Conservation (phyloP, 2,888 invertebrate species). For the Gryllus longicercus region DNA sequence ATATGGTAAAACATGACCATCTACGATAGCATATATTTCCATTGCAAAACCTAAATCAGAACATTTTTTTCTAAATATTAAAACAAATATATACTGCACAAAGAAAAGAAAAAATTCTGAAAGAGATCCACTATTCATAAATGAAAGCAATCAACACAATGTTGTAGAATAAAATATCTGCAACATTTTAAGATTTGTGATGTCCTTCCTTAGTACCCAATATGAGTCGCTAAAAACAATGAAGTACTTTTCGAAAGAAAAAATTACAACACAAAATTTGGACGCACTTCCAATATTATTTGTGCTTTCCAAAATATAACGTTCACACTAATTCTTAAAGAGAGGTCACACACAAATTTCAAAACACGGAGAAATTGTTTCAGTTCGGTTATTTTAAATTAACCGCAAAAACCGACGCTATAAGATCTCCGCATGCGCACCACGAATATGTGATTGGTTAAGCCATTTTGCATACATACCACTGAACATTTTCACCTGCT, state of each 20-base stretch:
- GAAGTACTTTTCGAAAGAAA: too few species aligned
- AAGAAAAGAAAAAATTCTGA: conserved; percentile 26
- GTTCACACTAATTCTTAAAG: too few species aligned
- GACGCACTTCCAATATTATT: too few species aligned
- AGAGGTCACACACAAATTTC: too few species aligned
- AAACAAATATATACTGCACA: conserved; percentile 7
- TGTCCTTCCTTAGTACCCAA: too few species aligned
- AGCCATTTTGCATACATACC: conserved; percentile 56
- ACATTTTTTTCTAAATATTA: not conserved
- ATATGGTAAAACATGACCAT: conserved; percentile 81
- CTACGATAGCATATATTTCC: conserved; percentile 85
- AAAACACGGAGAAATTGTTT: not conserved
- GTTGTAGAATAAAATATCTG: too few species aligned
- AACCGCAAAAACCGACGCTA: conserved; percentile 18
- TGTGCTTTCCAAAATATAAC: too few species aligned
- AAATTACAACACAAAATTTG: too few species aligned
- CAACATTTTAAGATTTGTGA: too few species aligned
- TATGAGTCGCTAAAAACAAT: too few species aligned
- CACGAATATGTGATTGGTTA: conserved; percentile 1
- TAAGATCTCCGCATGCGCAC: not conserved
- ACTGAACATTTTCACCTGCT: conserved; percentile 86
- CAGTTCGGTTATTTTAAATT: conserved; percentile 18
- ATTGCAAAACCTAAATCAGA: conserved; percentile 67
- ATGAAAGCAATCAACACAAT: too few species aligned
- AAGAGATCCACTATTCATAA: not conserved